A percentile compares a stretch with the other conserved stretches of the same genome.
These are phyloP conservation scores for Anas bahamensis DNA, from an alignment of 2,797 vertebrate species.

Conservation along the genomic window DNA sequence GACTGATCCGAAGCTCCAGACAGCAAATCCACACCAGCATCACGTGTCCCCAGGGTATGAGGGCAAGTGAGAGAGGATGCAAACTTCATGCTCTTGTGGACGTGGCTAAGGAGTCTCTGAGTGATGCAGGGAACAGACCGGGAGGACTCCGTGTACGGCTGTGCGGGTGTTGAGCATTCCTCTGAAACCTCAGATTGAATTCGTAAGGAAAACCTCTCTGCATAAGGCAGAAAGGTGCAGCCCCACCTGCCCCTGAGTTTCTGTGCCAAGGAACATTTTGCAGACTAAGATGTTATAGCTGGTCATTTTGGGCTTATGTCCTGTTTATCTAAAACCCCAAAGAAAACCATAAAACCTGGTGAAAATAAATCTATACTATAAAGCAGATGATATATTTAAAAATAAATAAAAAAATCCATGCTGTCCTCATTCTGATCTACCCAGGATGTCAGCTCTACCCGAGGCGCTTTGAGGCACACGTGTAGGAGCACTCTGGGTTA, in stretches of 20 bases:
- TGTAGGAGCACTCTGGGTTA: background rate
- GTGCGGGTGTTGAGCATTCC: background rate
- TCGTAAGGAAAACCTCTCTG: background rate
- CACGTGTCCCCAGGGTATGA: fast-evolving
- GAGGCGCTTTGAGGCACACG: background rate
- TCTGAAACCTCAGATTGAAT: background rate
- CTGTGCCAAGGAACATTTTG: background rate
- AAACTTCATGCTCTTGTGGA: background rate
- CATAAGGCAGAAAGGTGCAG: background rate
- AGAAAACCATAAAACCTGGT: background rate
- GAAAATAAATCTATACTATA: background rate
- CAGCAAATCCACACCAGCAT: fast-evolving
- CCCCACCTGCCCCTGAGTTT: background rate
- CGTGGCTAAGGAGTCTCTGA: background rate
- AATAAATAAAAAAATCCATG: background rate
- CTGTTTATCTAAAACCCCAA: background rate
- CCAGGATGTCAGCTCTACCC: background rate
- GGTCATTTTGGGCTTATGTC: background rate
- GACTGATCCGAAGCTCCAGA: fast-evolving
- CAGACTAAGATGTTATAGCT: fast-evolving
- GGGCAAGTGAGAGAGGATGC: fast-evolving
- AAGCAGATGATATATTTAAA: background rate
- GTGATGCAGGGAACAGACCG: fast-evolving
- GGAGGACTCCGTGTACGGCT: fast-evolving
- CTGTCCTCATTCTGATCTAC: background rate